These are phyloP conservation scores for Zaprionus obscuricornis DNA, from an alignment of 2,888 invertebrate species.

Conservation along the genomic window DNA sequence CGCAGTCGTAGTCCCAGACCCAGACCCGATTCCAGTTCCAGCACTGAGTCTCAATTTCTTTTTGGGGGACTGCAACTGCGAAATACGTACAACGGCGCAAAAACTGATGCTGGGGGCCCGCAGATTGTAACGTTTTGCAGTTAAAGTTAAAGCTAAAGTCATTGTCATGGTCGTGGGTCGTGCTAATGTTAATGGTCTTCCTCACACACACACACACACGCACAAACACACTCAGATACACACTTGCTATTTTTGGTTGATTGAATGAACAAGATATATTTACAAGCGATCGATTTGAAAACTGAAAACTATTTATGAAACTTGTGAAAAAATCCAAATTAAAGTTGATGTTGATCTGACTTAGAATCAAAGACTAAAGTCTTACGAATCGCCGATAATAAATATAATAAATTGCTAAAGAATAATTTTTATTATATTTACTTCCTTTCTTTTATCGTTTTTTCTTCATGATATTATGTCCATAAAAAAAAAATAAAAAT, in stretches of 20 bases:
- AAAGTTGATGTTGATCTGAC: conserved; percentile 1
- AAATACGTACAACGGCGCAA: neutral
- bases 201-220: conserved; percentile 37
- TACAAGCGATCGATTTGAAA: conserved; percentile 10
- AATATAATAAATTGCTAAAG: too few relatives aligned
- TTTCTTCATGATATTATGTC: too few relatives aligned
- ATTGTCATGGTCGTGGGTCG: conserved; percentile 72
- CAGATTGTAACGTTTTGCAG: conserved; percentile 36
- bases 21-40: conserved; percentile 6
- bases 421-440: too few relatives aligned
- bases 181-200: conserved; percentile 49
- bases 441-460: too few relatives aligned
- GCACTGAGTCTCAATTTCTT: neutral
- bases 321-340: conserved; percentile 2
- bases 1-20: conserved; percentile 8
- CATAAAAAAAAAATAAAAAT: too few relatives aligned
- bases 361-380: too few relatives aligned
- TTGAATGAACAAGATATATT: conserved; percentile 11
- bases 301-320: conserved; percentile 2
- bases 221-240: conserved; percentile 7
- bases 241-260: conserved; percentile 54
- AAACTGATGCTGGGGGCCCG: conserved; percentile 12
- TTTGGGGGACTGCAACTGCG: neutral
- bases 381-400: too few relatives aligned
- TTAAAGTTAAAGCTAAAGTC: conserved; percentile 47